Percentiles rank a stretch among this genome's conserved stretches.
These are phyloP conservation scores for Cromileptes altivelis DNA, from an alignment of 2,113 vertebrate genomes.

Conservation along the genomic window DNA sequence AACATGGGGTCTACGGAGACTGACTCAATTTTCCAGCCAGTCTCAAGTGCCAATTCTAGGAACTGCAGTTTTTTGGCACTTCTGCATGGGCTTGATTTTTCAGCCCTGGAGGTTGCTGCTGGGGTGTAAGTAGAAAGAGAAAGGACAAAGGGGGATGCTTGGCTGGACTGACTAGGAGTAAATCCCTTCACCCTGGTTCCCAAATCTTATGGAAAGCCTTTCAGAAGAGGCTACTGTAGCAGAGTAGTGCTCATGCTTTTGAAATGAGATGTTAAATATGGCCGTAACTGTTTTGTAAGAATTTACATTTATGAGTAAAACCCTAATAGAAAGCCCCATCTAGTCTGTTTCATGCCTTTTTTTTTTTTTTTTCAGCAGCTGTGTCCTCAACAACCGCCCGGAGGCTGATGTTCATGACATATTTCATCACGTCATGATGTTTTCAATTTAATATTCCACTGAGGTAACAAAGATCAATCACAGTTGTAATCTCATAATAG, in stretches of 20 bases:
- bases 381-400: background rate
- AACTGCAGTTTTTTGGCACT: too few species aligned
- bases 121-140: too few species aligned
- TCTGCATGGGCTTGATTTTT: too few species aligned
- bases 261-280: background rate
- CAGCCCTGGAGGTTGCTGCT: too few species aligned
- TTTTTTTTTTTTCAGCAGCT: background rate
- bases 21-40: too few species aligned
- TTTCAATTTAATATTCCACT: background rate
- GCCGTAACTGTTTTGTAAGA: background rate
- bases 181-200: background rate
- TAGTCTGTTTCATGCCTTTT: background rate
- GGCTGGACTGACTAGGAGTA: background rate
- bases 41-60: too few species aligned
- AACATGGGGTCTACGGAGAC: too few species aligned
- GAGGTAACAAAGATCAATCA: constrained; percentile 8
- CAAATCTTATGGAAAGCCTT: background rate
- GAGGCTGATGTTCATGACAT: background rate
- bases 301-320: background rate
- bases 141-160: too few species aligned
- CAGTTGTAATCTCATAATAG: constrained; percentile 23
- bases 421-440: background rate
- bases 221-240: background rate
- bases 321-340: background rate
- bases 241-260: background rate